These are phyloP conservation scores for Pollenia angustigena DNA, from an alignment of 2,888 invertebrate genomes.

Conservation along the genomic window DNA sequence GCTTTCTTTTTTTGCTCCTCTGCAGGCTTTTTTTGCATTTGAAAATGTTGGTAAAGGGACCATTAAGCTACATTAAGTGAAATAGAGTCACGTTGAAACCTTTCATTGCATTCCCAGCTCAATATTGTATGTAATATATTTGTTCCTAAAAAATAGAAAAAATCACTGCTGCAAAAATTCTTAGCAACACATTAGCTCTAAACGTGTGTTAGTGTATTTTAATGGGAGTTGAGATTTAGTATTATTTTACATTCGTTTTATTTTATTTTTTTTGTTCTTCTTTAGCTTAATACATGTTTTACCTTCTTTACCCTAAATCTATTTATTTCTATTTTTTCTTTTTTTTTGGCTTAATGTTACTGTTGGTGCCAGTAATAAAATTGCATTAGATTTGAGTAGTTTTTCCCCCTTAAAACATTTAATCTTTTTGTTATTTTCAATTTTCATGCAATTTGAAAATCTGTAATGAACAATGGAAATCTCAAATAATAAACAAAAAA, in stretches of 20 bases:
- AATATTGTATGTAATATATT: constrained; percentile 51
- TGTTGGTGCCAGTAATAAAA: constrained; percentile 63
- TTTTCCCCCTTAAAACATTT: constrained; percentile 29
- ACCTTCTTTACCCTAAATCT: constrained; percentile 49
- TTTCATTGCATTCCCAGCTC: constrained; percentile 63
- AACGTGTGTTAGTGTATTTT: neutral
- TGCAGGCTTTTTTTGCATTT: neutral
- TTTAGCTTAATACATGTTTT: neutral
- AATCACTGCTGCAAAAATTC: neutral
- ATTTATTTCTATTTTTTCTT: constrained; percentile 39
- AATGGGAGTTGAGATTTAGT: constrained; percentile 44
- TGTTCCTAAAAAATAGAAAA: constrained; percentile 7
- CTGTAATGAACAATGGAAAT: constrained; percentile 59
- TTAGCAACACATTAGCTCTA: neutral
- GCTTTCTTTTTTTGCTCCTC: neutral
- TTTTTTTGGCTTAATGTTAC: constrained; percentile 57
- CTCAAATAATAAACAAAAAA: neutral
- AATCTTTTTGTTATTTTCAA: constrained; percentile 63
- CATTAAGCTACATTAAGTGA: constrained; percentile 67
- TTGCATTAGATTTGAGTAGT: constrained; percentile 59
- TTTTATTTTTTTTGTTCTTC: constrained; percentile 1
- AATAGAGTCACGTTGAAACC: constrained; percentile 71
- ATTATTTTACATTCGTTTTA: constrained; percentile 45
- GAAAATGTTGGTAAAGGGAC: constrained; percentile 20
- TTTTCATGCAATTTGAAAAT: constrained; percentile 69